Conservation (phyloP, 2,888 invertebrate species). For the Rhingia campestris region DNA sequence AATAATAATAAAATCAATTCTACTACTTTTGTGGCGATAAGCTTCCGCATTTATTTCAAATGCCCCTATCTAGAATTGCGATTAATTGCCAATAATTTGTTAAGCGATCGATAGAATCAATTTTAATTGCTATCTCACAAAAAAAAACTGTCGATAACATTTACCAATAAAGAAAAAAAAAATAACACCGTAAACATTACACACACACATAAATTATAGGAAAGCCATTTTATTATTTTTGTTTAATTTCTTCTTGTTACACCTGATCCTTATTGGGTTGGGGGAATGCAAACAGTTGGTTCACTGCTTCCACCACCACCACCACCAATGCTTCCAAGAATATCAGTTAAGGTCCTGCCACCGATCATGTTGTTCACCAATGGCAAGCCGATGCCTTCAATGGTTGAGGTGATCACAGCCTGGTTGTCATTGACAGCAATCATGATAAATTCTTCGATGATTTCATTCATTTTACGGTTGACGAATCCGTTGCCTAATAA, state of each 20-base stretch:
- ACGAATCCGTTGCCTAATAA: conserved; percentile 77
- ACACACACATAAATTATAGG: background rate
- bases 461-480: conserved; percentile 78
- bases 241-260: background rate
- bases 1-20: too few species aligned
- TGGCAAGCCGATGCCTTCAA: conserved; percentile 76
- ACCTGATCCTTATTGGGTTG: background rate
- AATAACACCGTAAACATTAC: background rate
- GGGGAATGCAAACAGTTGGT: conserved; percentile 45
- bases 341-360: conserved; percentile 76
- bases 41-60: too few species aligned
- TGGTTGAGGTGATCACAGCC: conserved; percentile 75
- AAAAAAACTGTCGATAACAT: background rate
- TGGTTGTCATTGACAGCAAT: conserved; percentile 79
- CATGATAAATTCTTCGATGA: conserved; percentile 78
- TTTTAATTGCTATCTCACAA: background rate
- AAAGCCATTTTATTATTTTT: conserved; percentile 1
- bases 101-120: too few species aligned
- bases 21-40: too few species aligned
- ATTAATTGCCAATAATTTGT: too few species aligned
- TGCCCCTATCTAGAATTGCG: too few species aligned
- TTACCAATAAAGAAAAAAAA: background rate
- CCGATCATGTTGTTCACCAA: conserved; percentile 77
- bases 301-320: conserved; percentile 60
- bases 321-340: conserved; percentile 76